Evolutionary conservation across 2,888 invertebrate species (phyloP).

Genomic region (Heliconius sara): DNA sequence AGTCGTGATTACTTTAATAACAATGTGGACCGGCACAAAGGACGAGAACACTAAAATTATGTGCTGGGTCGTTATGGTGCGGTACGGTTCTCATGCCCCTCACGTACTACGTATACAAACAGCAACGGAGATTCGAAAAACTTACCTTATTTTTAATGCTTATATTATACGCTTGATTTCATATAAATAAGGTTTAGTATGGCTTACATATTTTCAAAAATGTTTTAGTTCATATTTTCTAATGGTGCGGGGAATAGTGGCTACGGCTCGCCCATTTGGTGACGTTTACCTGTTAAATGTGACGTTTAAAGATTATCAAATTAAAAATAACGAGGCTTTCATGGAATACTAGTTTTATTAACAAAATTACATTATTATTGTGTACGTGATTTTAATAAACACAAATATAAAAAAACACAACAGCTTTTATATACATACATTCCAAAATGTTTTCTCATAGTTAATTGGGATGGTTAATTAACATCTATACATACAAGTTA

Average conservation of each 20-base stretch:
- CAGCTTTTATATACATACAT: not conserved
- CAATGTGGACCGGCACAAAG: slow-evolving; percentile 79
- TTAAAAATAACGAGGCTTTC: slow-evolving; percentile 76
- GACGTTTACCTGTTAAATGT: slow-evolving; percentile 70
- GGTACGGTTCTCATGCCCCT: slow-evolving; percentile 74
- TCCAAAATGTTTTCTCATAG: slow-evolving; percentile 28
- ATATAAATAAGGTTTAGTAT: slow-evolving; percentile 51
- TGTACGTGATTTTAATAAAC: slow-evolving; percentile 40
- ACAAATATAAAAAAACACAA: slow-evolving; percentile 17
- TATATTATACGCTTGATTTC: slow-evolving; percentile 49
- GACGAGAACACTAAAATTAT: slow-evolving; percentile 78
- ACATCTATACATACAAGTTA: slow-evolving; percentile 36
- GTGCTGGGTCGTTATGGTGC: slow-evolving; percentile 71
- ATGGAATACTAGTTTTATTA: slow-evolving; percentile 69
- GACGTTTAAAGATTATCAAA: slow-evolving; percentile 77
- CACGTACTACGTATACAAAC: slow-evolving; percentile 64
- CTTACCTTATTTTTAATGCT: slow-evolving; percentile 48
- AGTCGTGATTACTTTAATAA: slow-evolving; percentile 83
- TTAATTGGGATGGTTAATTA: slow-evolving; percentile 39
- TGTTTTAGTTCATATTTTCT: slow-evolving; percentile 40
- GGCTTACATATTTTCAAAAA: slow-evolving; percentile 39
- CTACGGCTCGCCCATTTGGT: slow-evolving; percentile 59
- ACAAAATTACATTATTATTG: slow-evolving; percentile 53
- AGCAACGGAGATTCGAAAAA: slow-evolving; percentile 46
- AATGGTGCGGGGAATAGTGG: slow-evolving; percentile 43